Base-by-base conservation (phyloP, 2,888 invertebrate genomes). In the Slavum lentiscoides region DNA sequence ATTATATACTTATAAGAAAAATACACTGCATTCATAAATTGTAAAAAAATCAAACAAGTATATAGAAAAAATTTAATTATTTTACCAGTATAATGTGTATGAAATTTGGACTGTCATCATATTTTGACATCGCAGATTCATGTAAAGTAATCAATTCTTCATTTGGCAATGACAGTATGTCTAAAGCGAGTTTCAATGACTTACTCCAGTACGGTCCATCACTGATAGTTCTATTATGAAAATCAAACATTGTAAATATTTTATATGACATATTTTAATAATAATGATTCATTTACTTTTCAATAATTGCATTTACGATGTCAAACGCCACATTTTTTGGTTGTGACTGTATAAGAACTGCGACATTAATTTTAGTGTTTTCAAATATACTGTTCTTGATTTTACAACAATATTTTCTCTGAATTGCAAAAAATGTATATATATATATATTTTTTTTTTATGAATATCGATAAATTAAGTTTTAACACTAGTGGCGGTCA, bases 391-490 rank as follows among this genome's bases (percentile, higher is more conserved):
- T 23, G 21, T 39, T 80, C 23, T 72, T 80, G 19, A 80, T 62
- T 64, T 80, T 39, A 72, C 70, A 80, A 58, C 80, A 80, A 64
- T 80, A 80, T 72, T 80, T 72, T 64, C 72, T 70, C 80, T 80
- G 3, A 58, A 66, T 43, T 43, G 58, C 1, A 64, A 43, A 8
- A n/a, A 23, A 67, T 37, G 1, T 43, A 15, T n/a, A n/a, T n/a
- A n/a, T n/a, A n/a, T n/a, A n/a, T n/a, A n/a, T n/a, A 43, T n/a
- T 55, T 30, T 55, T 62, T 53, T 17, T 69, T 69, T 55, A 58
- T 3, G 37, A 11, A 58, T 23, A 30, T n/a, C 0, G 21, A 37
- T 59, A 17, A 21, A 70, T 59, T 19, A 37, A 61, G 15, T 61
- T 61, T 61, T 70, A 9, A 19, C n/a, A n/a, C n/a, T n/a, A n/a